These are phyloP conservation scores for Lasioglossum calceatum DNA, from an alignment of 2,888 invertebrate genomes.

Conservation along the genomic window DNA sequence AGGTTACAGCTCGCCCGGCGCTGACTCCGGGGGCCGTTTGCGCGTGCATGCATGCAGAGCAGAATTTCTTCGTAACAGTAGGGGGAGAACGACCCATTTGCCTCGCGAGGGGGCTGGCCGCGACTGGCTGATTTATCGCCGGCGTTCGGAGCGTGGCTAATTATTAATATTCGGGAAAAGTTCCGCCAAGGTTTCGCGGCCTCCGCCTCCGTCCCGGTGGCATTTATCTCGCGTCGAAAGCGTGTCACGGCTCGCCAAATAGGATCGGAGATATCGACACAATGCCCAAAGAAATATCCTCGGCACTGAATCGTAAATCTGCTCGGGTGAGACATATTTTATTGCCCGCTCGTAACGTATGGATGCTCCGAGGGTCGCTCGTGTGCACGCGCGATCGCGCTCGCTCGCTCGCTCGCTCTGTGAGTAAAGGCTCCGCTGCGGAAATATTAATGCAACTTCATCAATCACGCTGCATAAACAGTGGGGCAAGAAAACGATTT, in stretches of 20 bases:
- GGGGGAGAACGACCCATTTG: conserved; percentile 52
- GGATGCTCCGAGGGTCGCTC: conserved; percentile 47
- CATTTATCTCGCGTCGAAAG: conserved; percentile 18
- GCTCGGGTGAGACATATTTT: conserved; percentile 69
- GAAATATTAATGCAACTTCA: conserved; percentile 75
- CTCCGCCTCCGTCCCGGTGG: conserved; percentile 10
- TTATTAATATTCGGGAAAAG: conserved; percentile 67
- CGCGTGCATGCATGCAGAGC: conserved; percentile 63
- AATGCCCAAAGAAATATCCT: conserved; percentile 51
- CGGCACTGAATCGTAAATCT: conserved; percentile 63
- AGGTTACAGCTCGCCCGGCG: conserved; percentile 62
- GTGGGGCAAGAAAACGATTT: conserved; percentile 67
- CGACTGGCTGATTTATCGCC: conserved; percentile 68
- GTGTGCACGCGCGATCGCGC: conserved; percentile 19
- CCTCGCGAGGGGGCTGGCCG: conserved; percentile 58
- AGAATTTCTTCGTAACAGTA: conserved; percentile 53
- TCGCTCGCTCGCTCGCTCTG: not conserved
- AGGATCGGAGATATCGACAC: conserved; percentile 50
- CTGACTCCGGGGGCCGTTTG: conserved; percentile 56
- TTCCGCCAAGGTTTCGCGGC: not conserved
- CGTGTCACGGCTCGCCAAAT: conserved; percentile 26
- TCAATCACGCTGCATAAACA: conserved; percentile 73
- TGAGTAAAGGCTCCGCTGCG: conserved; percentile 57
- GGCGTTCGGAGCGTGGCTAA: conserved; percentile 64
- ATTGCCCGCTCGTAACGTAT: conserved; percentile 65